Percentiles rank a stretch among this genome's conserved stretches.
Evolutionary conservation across 2,888 invertebrate genomes (phyloP).

Genomic region (Noctua janthe): DNA sequence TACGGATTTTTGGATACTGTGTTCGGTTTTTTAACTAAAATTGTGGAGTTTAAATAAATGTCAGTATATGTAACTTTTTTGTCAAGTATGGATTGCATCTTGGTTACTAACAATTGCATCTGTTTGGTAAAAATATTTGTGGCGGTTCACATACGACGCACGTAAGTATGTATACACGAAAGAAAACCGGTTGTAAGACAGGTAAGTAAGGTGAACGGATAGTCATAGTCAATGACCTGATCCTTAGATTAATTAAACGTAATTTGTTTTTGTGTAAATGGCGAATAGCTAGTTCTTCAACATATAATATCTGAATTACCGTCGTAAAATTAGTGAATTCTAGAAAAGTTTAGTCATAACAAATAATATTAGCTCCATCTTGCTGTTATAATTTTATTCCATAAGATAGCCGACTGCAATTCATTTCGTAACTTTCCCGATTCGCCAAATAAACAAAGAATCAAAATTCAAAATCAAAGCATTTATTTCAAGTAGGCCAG

Average conservation of each 20-base stretch:
- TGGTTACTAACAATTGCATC: background rate
- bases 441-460: too few species aligned
- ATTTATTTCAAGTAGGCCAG: too few species aligned
- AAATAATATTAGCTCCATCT: too few species aligned
- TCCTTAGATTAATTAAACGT: background rate
- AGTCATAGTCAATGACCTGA: background rate
- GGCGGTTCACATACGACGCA: too few species aligned
- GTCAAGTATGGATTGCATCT: background rate
- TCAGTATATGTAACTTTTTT: background rate
- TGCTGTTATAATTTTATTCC: too few species aligned
- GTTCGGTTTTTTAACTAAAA: background rate
- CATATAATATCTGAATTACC: too few species aligned
- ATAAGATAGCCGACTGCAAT: background rate
- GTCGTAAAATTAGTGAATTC: too few species aligned
- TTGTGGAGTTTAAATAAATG: background rate
- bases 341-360: too few species aligned
- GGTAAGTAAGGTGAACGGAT: too few species aligned
- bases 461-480: too few species aligned
- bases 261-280: background rate
- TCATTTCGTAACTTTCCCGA: too few species aligned
- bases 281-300: background rate
- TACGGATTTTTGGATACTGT: constrained; percentile 10
- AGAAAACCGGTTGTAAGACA: background rate
- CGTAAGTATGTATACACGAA: background rate
- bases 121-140: background rate